Conservation (phyloP, 1,140 invertebrate genomes). For the Augochlora pura region DNA sequence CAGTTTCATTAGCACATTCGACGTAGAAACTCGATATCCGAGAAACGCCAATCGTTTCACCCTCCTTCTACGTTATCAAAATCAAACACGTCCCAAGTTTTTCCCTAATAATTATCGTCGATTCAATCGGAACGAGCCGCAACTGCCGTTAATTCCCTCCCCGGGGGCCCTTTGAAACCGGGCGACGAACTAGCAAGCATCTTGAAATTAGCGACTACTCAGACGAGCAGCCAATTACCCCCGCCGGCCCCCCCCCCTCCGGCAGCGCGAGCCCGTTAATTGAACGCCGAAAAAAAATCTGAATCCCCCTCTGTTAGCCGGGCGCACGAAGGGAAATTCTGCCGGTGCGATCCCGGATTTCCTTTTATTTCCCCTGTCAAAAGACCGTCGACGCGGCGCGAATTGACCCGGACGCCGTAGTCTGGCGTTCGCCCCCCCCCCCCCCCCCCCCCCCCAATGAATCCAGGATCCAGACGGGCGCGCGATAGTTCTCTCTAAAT, state of each 20-base stretch:
- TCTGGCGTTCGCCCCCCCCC: background rate
- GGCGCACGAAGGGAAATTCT: background rate
- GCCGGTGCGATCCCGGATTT: background rate
- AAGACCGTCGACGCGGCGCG: background rate
- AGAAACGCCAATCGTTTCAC: too few species aligned
- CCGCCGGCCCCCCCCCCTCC: too few species aligned
- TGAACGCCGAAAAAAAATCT: background rate
- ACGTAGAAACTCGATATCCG: too few species aligned
- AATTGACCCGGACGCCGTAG: background rate
- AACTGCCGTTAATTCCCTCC: too few species aligned
- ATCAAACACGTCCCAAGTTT: too few species aligned
- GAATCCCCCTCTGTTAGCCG: background rate
- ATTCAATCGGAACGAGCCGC: too few species aligned
- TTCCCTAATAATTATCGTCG: too few species aligned
- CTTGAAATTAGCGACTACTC: background rate
- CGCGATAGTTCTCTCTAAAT: conserved; percentile 27
- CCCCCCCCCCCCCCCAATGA: background rate
- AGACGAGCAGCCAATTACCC: background rate
- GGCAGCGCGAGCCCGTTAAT: background rate
- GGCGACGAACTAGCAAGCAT: background rate
- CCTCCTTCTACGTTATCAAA: too few species aligned
- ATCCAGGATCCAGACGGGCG: background rate
- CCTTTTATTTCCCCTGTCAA: conserved; percentile 6
- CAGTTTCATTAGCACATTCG: too few species aligned
- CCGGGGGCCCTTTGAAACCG: too few species aligned